Conservation (phyloP, 2,888 invertebrate genomes). For the Microctonus aethiopoides region DNA sequence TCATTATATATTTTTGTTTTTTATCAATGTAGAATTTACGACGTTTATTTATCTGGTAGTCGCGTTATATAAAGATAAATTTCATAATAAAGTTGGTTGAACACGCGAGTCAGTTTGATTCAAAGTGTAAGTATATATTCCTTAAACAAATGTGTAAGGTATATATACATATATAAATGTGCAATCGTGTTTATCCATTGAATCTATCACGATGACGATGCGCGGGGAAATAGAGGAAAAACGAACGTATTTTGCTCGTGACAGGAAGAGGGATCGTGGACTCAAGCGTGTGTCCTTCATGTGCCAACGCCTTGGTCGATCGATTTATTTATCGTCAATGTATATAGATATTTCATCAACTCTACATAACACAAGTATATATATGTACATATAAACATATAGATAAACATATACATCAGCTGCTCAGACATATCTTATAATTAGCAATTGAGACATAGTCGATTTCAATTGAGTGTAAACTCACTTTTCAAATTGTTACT, state of each 20-base stretch:
- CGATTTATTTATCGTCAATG: slow-evolving; percentile 35
- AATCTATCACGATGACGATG: slow-evolving; percentile 20
- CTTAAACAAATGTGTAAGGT: not conserved
- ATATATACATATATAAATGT: not conserved
- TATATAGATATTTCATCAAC: too few relatives aligned
- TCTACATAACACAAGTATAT: not conserved
- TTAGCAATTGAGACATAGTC: slow-evolving; percentile 13
- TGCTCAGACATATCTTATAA: not conserved
- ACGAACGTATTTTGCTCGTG: slow-evolving; percentile 21
- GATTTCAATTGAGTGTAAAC: not conserved
- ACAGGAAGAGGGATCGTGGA: slow-evolving; percentile 29
- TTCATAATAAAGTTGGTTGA: slow-evolving; percentile 2
- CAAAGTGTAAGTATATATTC: slow-evolving; percentile 1
- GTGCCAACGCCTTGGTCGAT: slow-evolving; percentile 40
- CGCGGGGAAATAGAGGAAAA: slow-evolving; percentile 9
- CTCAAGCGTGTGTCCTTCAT: slow-evolving; percentile 37
- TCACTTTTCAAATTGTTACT: not conserved
- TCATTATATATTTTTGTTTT: not conserved
- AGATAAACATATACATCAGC: too few relatives aligned
- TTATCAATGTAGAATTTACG: not conserved
- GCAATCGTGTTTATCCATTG: slow-evolving; percentile 29
- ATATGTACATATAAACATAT: not conserved
- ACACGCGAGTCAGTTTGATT: slow-evolving; percentile 7
- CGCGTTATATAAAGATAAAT: slow-evolving; percentile 8
- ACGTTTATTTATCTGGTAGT: not conserved